Base-by-base conservation (phyloP, 2,797 vertebrate genomes). In the Siniperca obscura region DNA sequence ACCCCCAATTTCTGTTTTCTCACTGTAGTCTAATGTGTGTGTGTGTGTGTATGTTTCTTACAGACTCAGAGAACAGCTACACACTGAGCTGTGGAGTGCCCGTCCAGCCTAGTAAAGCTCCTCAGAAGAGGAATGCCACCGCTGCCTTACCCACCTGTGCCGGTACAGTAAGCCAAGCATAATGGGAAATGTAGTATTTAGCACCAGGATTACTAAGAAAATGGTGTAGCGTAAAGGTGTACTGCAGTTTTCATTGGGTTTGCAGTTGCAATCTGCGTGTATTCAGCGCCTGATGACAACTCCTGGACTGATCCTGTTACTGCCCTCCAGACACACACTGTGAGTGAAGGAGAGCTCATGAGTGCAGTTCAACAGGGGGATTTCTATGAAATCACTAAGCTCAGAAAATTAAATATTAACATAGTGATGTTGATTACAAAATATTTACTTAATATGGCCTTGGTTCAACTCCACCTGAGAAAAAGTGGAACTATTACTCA, bases 61-160 rank as follows among this genome's bases (percentile, higher is more conserved):
- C 94, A 99, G 98, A 98, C 91, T 97, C 97, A 0, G 98, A 99
- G 86, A 98, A 96, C 93, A 98, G 97, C 92, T 99, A 99, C 92
- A 94, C 97, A 0, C 93, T 99, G 87, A 98, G 97, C 93, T 99
- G 98, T 0, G 98, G 98, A 0, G 69, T 97, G 8, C 97, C 97
- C 0, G 82, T 95, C 42, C 96, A 96, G 70, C 92, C 95, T 34
- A 93, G 95, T 89, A 99, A 96, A 94, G 83, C 79, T 0, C 92
- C 86, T 4, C 96, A 93, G 72, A 96, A 95, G 76, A 96, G 89
- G 86, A 98, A 97, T 0, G 13, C 57, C 1, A 96, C 94, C 0
- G 9, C 90, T 4, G 82, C 92, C 3, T 77, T 91, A 76, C 94
- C 92, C 74, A 90, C 92, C 90, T 98, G 97, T 44, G 82, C 96